Base-by-base conservation (phyloP, 2,113 vertebrate species). In the Erythrocercus mccallii region DNA sequence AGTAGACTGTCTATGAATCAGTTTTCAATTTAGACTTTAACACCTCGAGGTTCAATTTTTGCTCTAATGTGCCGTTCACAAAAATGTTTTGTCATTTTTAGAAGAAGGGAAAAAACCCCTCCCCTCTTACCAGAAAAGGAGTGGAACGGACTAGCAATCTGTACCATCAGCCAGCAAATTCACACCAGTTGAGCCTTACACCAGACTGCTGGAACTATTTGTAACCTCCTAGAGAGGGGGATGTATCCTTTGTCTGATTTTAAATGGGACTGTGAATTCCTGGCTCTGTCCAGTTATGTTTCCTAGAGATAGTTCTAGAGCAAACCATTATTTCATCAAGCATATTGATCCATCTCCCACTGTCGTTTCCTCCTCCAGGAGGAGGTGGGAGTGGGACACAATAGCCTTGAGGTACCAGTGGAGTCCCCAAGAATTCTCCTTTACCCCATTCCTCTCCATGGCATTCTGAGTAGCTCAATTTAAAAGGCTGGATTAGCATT, bases 21-120 rank as follows among this genome's bases (percentile, higher is more conserved):
- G 19, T 64, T 64, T 88, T 77, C 86, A 88, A 86, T 83, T 81
- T 88, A 88, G 64, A 33, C 17, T 91, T 77, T 42, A 89, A 37
- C 15, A 51, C 48, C 31, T 38, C 8, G 0, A 62, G 33, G 24
- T 81, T 86, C 24, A 64, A 45, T 61, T 91, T 81, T 62, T 81
- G 22, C 84, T 77, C n/a, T 74, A 85, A 56, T 28, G 14, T 44
- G 19, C 28, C 12, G 71, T 54, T 84, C 81, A 84, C 3, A 78
- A 60, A 66, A 71, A 23, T 1, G 0, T 51, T 78, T 45, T 10
- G 3, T 21, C 37, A 58, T 74, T 81, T 89, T 40, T 74, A 58
- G 12, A 81, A 69, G 15, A 53, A 50, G 3, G 6, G 11, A 18
- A 69, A 48, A 31, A 54, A 19, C 42, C 11, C n/a, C n/a, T n/a